phyloP scores from a whole-genome alignment of 2,113 vertebrate genomes.

The Thomomys bottae region DNA sequence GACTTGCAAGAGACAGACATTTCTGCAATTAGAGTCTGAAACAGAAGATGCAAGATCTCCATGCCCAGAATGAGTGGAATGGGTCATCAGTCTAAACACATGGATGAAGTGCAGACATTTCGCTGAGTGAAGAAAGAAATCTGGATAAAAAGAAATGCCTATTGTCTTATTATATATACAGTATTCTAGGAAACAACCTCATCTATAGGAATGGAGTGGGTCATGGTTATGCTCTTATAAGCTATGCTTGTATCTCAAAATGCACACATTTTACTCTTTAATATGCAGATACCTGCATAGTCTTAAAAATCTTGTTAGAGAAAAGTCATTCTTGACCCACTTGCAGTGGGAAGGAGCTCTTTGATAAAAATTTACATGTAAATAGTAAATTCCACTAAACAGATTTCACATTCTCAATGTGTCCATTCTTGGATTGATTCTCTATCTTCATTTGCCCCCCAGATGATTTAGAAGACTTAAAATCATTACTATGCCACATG shows the following conservation, averaged over 20 bases:
- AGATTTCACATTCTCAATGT: background rate
- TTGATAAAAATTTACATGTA: conserved; percentile 4
- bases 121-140: background rate
- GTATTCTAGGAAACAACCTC: conserved; percentile 4
- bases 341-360: background rate
- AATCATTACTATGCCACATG: background rate
- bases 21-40: background rate
- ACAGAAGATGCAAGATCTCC: background rate
- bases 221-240: background rate
- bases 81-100: background rate
- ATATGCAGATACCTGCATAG: background rate
- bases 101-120: background rate
- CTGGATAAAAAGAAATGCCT: background rate
- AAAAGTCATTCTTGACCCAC: background rate
- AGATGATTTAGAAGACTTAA: background rate
- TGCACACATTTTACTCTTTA: background rate
- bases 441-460: background rate
- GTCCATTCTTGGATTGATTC: background rate
- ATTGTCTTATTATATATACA: background rate
- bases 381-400: background rate
- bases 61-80: background rate
- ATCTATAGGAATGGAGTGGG: background rate
- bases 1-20: background rate
- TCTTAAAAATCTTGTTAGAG: background rate
- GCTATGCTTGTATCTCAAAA: background rate